Evolutionary conservation across 2,113 vertebrate genomes (phyloP).

Genomic region (Miniopterus natalensis): DNA sequence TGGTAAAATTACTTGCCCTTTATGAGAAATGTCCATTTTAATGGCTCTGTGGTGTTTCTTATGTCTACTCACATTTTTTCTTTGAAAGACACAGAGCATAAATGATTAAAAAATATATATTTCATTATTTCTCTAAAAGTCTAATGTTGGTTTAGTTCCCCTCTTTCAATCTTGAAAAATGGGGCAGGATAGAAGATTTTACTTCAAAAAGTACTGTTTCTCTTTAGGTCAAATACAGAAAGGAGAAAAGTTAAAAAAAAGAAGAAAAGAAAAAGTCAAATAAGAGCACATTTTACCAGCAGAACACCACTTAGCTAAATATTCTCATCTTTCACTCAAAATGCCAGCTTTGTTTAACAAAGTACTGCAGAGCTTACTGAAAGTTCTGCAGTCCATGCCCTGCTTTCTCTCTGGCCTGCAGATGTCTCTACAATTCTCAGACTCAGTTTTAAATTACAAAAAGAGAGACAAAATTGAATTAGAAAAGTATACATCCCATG

Average conservation of each 20-base stretch:
- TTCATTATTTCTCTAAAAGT: slow-evolving; percentile 35
- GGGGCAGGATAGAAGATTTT: background rate
- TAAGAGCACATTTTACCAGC: background rate
- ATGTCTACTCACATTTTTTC: background rate
- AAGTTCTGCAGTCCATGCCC: background rate
- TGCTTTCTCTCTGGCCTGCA: background rate
- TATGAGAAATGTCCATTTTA: background rate
- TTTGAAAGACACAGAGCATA: slow-evolving; percentile 14
- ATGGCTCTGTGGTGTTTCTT: background rate
- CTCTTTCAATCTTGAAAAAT: background rate
- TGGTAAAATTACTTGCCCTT: slow-evolving; percentile 34
- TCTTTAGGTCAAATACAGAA: background rate
- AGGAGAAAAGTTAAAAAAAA: background rate
- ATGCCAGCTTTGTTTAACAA: background rate
- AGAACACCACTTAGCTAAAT: background rate
- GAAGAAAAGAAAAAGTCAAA: background rate
- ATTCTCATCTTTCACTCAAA: background rate
- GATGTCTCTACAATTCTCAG: background rate
- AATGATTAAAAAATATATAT: background rate
- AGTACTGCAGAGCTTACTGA: background rate
- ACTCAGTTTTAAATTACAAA: background rate
- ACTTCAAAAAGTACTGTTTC: slow-evolving; percentile 19
- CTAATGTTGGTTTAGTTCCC: background rate
- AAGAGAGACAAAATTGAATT: background rate
- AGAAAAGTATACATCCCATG: background rate